These are phyloP conservation scores for Leptestheria dahalacensis DNA, from an alignment of 1,140 invertebrate genomes.

Conservation along the genomic window DNA sequence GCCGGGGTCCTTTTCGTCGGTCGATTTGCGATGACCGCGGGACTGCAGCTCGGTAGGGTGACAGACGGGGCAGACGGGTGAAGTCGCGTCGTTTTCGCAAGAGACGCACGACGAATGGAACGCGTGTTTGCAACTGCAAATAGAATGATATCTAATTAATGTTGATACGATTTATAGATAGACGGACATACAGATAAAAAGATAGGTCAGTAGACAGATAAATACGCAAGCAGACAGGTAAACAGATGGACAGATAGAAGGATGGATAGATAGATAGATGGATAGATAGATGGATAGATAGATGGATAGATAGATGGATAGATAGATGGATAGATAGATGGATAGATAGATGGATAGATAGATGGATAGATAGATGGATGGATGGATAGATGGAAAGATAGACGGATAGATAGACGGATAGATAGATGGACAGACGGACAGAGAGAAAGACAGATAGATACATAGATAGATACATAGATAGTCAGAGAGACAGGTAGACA, in stretches of 20 bases:
- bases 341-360: not conserved
- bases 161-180: not conserved
- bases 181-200: not conserved
- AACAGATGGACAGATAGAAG: not conserved
- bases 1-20: no score
- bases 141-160: not conserved
- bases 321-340: not conserved
- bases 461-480: not conserved
- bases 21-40: no score
- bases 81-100: not conserved
- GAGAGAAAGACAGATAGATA: not conserved
- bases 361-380: not conserved
- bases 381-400: not conserved
- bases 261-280: not conserved
- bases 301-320: not conserved
- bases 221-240: not conserved
- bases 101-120: not conserved
- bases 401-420: not conserved
- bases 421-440: not conserved
- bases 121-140: slow-evolving; percentile 1
- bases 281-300: not conserved
- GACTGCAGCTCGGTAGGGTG: not conserved
- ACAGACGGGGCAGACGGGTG: not conserved
- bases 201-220: not conserved
- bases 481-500: not conserved